Percentiles rank a stretch among this genome's conserved stretches.
phyloP scores from a whole-genome alignment of 1,140 invertebrate genomes.

The Geopemphigus sp. region DNA sequence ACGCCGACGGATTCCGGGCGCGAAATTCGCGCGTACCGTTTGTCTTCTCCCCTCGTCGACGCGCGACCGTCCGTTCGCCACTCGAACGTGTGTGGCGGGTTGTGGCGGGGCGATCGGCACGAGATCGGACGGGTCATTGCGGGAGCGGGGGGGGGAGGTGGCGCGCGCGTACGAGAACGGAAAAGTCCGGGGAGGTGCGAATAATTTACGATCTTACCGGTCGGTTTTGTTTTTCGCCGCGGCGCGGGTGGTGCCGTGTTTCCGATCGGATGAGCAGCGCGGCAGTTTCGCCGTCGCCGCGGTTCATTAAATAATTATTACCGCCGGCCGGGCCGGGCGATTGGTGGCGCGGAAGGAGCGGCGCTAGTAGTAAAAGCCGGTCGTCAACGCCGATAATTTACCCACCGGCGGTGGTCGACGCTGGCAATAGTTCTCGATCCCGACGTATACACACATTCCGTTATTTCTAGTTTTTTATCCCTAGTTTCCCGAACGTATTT shows the following conservation, averaged over 20 bases:
- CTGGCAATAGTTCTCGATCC: slow-evolving; percentile 16
- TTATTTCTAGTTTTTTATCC: no score
- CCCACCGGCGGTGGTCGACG: not conserved
- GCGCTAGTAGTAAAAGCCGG: slow-evolving; percentile 16
- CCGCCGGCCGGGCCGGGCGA: not conserved
- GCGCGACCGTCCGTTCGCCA: slow-evolving; percentile 33
- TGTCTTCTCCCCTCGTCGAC: not conserved
- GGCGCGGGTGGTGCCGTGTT: slow-evolving; percentile 1
- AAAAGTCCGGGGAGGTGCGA: slow-evolving; percentile 9
- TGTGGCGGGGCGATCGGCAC: no score
- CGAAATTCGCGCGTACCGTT: not conserved
- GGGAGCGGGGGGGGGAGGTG: not conserved
- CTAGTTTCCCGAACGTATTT: no score
- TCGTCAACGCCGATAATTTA: slow-evolving; percentile 16
- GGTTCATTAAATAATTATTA: slow-evolving; percentile 40
- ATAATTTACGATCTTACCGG: slow-evolving; percentile 30
- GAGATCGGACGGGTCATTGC: not conserved
- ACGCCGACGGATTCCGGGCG: slow-evolving; percentile 7
- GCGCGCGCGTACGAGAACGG: not conserved
- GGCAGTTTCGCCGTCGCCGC: slow-evolving; percentile 11
- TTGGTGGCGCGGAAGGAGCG: not conserved
- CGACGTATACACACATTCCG: no score
- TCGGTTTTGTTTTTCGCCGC: slow-evolving; percentile 19
- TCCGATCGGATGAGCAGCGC: slow-evolving; percentile 25
- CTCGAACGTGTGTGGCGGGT: no score